Conservation (phyloP, 2,888 invertebrate genomes). For the Malacosoma neustria region DNA sequence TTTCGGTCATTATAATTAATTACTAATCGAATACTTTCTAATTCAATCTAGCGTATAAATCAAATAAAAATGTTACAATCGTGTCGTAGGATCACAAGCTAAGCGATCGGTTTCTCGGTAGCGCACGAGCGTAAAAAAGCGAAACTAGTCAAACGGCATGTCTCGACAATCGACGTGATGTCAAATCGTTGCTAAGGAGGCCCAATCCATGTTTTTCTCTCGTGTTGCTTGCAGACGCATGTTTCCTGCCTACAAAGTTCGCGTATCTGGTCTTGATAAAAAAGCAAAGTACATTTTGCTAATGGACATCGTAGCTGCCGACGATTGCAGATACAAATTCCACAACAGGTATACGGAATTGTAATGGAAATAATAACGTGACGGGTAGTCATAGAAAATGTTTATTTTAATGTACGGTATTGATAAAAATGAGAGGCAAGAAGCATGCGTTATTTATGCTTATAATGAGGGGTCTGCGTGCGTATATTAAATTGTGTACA, state of each 20-base stretch:
- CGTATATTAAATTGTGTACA: constrained; percentile 6
- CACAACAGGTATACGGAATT: constrained; percentile 85
- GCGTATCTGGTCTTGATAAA: constrained; percentile 96
- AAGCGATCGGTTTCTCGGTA: constrained; percentile 40
- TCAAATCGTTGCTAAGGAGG: constrained; percentile 68
- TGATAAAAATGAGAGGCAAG: constrained; percentile 79
- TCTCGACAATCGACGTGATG: constrained; percentile 67
- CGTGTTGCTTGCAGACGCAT: constrained; percentile 90
- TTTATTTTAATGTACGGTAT: constrained; percentile 66
- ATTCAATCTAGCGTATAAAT: background rate
- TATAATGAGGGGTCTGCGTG: constrained; percentile 54
- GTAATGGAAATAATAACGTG: constrained; percentile 59
- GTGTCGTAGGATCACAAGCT: constrained; percentile 65
- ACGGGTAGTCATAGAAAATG: constrained; percentile 31
- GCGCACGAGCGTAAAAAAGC: constrained; percentile 45
- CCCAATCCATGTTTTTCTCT: constrained; percentile 71
- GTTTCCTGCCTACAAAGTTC: constrained; percentile 98
- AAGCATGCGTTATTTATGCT: constrained; percentile 77
- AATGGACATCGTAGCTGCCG: constrained; percentile 97
- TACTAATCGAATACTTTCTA: no score
- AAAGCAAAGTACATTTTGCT: constrained; percentile 97
- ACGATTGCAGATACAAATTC: constrained; percentile 96
- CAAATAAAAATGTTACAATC: constrained; percentile 36
- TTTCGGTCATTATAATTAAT: background rate
- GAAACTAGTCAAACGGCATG: constrained; percentile 57